Evolutionary conservation across 1,140 invertebrate species (phyloP).

Genomic region (Hestina assimilis): DNA sequence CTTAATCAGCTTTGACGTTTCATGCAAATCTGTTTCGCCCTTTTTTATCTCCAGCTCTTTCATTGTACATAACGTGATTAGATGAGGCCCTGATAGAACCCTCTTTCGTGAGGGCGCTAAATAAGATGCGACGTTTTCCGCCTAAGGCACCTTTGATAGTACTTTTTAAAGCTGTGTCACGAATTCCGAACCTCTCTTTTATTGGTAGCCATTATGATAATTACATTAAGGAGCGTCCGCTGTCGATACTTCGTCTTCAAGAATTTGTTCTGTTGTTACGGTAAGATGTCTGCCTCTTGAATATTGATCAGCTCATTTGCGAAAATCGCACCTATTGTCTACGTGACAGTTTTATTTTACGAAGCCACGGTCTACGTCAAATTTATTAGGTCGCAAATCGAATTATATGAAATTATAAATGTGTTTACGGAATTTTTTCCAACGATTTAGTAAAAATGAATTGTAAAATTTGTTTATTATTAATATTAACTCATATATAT

Average conservation of each 20-base stretch:
- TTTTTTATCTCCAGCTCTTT: conserved; percentile 68
- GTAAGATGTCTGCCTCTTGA: conserved; percentile 65
- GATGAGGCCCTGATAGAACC: conserved; percentile 48
- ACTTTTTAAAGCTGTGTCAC: conserved; percentile 73
- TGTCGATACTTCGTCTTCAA: conserved; percentile 70
- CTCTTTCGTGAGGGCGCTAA: conserved; percentile 61
- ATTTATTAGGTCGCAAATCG: conserved; percentile 39
- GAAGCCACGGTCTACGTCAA: conserved; percentile 38
- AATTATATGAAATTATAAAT: conserved; percentile 54
- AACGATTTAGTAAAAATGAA: neutral
- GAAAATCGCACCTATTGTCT: conserved; percentile 73
- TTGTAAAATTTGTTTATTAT: too few relatives aligned
- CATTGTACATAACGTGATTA: conserved; percentile 73
- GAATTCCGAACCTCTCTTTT: conserved; percentile 71
- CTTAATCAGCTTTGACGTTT: conserved; percentile 66
- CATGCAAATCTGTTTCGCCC: conserved; percentile 72
- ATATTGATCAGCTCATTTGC: conserved; percentile 74
- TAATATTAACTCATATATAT: too few relatives aligned
- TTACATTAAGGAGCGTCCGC: conserved; percentile 70
- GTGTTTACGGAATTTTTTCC: conserved; percentile 28
- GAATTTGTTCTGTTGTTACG: conserved; percentile 74
- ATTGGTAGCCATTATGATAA: conserved; percentile 77
- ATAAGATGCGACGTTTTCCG: conserved; percentile 75
- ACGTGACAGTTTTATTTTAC: conserved; percentile 65
- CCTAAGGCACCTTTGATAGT: conserved; percentile 73